phyloP scores from a whole-genome alignment of 2,113 vertebrate species.

The Nipponia nippon region DNA sequence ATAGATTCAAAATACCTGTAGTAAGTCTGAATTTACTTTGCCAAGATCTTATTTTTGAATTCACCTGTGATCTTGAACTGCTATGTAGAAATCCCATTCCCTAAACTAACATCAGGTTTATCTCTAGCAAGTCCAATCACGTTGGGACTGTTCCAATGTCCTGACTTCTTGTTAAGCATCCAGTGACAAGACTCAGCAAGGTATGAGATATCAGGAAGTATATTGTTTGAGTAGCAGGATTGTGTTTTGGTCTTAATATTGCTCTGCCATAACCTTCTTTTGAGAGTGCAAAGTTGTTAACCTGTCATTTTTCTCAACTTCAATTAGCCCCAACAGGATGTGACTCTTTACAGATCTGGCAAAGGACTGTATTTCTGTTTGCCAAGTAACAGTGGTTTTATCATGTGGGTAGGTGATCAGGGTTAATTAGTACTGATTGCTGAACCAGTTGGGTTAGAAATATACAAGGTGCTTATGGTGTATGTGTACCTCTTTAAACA shows the following conservation, averaged over 20 bases:
- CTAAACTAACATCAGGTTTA: neutral
- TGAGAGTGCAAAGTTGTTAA: neutral
- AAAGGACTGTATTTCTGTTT: neutral
- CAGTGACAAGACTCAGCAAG: rapidly evolving
- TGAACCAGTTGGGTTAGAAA: neutral
- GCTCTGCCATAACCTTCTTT: neutral
- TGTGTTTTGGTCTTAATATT: neutral
- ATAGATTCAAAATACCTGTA: neutral
- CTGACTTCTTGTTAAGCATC: neutral
- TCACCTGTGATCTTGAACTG: rapidly evolving
- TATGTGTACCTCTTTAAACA: neutral
- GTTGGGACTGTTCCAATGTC: neutral
- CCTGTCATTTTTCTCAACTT: neutral
- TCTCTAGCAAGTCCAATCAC: neutral
- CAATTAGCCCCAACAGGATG: neutral
- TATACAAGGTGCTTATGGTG: neutral
- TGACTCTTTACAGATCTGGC: neutral
- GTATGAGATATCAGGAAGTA: neutral
- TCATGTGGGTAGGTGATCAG: neutral
- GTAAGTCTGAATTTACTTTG: neutral
- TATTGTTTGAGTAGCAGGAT: neutral
- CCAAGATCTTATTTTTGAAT: neutral
- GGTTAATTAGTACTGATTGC: neutral
- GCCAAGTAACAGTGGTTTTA: neutral
- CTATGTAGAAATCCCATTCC: neutral